Evolutionary conservation across 2,797 vertebrate genomes (phyloP).

Genomic region (Poeciliopsis presidionis): DNA sequence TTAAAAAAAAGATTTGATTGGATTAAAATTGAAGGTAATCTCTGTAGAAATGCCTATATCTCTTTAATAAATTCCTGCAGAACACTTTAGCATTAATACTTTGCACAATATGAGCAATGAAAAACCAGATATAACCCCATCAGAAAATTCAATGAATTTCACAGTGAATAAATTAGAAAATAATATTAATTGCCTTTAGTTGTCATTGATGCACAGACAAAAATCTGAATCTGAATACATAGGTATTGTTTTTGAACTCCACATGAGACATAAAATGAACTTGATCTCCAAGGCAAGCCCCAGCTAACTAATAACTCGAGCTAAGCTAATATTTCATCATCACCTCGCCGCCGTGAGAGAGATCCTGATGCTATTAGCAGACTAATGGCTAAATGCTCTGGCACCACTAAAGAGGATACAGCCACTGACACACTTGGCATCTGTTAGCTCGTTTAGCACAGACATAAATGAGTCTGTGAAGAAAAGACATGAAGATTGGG

Average conservation of each 20-base stretch:
- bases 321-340: slow-evolving; percentile 84
- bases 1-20: background rate
- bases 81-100: background rate
- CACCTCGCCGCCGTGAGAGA: slow-evolving; percentile 70
- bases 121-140: background rate
- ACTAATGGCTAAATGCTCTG: slow-evolving; percentile 80
- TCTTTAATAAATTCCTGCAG: background rate
- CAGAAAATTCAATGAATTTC: background rate
- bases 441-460: slow-evolving; percentile 73
- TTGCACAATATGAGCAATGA: background rate
- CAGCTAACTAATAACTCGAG: slow-evolving; percentile 75
- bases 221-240: slow-evolving; percentile 35
- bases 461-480: slow-evolving; percentile 70
- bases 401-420: slow-evolving; percentile 69
- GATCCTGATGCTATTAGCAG: slow-evolving; percentile 77
- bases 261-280: slow-evolving; percentile 50
- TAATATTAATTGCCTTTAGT: background rate
- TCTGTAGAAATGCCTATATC: background rate
- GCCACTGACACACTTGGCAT: slow-evolving; percentile 69
- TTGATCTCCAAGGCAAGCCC: slow-evolving; percentile 75
- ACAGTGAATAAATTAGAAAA: background rate
- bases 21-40: background rate
- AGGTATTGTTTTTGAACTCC: slow-evolving; percentile 53
- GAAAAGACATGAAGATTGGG: slow-evolving; percentile 75
- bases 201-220: slow-evolving; percentile 11